These are phyloP conservation scores for Carcharodon carcharias DNA, from an alignment of 2,797 vertebrate genomes.

Conservation along the genomic window DNA sequence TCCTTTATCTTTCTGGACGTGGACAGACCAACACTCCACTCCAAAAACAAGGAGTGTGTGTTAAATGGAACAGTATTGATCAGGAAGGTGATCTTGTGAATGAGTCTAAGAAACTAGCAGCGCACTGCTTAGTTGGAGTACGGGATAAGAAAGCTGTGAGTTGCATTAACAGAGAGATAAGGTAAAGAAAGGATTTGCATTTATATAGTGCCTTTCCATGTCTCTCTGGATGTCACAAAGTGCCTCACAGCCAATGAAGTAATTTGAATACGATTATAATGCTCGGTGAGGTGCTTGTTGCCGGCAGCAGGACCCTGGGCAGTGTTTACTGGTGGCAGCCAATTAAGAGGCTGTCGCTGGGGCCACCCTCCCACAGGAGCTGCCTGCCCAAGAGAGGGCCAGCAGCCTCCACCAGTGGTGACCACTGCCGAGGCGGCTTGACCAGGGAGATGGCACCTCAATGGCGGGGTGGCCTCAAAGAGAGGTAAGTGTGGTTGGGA, in stretches of 20 bases:
- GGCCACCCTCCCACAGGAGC: too few relatives aligned
- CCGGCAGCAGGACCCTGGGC: too few relatives aligned
- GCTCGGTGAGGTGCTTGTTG: neutral
- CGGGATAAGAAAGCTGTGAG: neutral
- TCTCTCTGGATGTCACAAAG: neutral
- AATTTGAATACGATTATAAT: neutral
- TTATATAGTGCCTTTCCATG: neutral
- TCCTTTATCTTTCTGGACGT: neutral
- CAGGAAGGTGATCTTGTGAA: neutral
- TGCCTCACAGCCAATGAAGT: neutral
- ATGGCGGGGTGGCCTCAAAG: too few relatives aligned
- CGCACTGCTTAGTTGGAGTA: neutral
- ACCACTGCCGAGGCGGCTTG: too few relatives aligned
- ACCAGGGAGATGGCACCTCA: neutral
- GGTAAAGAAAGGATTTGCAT: neutral
- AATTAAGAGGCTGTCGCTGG: neutral
- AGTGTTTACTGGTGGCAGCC: neutral
- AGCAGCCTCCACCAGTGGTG: neutral
- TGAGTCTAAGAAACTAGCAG: neutral
- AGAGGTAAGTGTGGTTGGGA: neutral
- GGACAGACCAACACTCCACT: neutral
- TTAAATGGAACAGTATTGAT: neutral
- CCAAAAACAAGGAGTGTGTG: neutral
- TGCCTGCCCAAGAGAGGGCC: too few relatives aligned
- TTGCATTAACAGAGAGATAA: neutral